Percentiles rank a stretch among this genome's conserved stretches.
phyloP scores from a whole-genome alignment of 2,113 vertebrate species.

The Thinocorus orbignyianus region DNA sequence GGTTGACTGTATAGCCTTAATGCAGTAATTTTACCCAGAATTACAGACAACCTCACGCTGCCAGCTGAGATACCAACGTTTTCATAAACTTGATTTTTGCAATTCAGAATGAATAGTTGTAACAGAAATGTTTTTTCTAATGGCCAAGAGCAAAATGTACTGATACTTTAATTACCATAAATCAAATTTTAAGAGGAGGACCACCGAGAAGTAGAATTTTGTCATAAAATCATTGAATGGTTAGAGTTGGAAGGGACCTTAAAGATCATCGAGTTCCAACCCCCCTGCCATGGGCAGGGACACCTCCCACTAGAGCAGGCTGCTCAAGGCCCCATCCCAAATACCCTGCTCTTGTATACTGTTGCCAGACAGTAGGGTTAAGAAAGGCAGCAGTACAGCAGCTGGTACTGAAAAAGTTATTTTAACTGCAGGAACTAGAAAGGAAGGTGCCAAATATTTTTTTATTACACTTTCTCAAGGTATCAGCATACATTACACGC shows the following conservation, averaged over 20 bases:
- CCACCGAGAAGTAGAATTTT: background rate
- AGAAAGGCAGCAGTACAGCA: background rate
- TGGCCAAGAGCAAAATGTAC: background rate
- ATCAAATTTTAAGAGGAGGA: background rate
- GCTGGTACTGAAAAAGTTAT: background rate
- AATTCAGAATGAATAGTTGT: background rate
- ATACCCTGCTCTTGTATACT: rapidly evolving
- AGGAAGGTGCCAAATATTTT: background rate
- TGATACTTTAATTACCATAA: background rate
- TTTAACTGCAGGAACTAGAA: background rate
- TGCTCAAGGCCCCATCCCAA: too few relatives aligned
- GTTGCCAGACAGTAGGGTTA: background rate
- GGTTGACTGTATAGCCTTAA: background rate
- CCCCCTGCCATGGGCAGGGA: too few relatives aligned
- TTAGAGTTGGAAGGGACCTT: too few relatives aligned
- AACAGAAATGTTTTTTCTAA: background rate
- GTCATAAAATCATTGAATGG: background rate
- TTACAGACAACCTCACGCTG: background rate
- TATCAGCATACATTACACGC: rapidly evolving
- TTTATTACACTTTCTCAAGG: background rate
- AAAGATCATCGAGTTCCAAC: too few relatives aligned
- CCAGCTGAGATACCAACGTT: background rate
- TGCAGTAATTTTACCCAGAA: background rate
- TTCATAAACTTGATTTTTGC: background rate
- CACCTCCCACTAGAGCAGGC: too few relatives aligned